Conservation (phyloP, 2,888 invertebrate genomes). For the Scaptomyza tumidula region DNA sequence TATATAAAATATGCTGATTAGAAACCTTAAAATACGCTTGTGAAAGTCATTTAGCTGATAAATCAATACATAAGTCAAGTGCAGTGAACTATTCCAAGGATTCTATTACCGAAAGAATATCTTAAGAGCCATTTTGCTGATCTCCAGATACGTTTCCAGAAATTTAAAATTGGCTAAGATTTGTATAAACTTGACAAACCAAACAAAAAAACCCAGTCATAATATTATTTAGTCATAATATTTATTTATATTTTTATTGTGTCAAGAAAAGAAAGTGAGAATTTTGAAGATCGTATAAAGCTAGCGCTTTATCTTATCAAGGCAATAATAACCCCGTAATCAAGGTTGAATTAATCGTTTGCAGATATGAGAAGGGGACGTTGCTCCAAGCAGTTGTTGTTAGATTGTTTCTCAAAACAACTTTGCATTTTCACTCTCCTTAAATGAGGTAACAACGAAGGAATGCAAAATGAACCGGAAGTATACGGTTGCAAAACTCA, state of each 20-base stretch:
- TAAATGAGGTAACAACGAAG: too few species aligned
- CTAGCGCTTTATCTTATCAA: slow-evolving; percentile 31
- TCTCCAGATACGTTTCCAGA: neutral
- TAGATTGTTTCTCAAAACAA: neutral
- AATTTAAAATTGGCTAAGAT: neutral
- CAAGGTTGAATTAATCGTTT: slow-evolving; percentile 17
- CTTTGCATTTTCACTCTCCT: too few species aligned
- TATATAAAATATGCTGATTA: slow-evolving; percentile 34
- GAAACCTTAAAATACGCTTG: slow-evolving; percentile 12
- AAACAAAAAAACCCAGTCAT: slow-evolving; percentile 4
- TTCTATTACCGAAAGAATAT: slow-evolving; percentile 4
- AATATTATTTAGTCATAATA: slow-evolving; percentile 15
- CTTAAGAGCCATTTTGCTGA: neutral
- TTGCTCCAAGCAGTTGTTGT: slow-evolving; percentile 15
- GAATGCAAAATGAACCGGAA: too few species aligned
- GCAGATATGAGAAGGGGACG: slow-evolving; percentile 22
- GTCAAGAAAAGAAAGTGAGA: neutral
- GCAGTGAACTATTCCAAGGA: slow-evolving; percentile 39
- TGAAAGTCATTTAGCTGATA: slow-evolving; percentile 54
- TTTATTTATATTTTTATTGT: neutral
- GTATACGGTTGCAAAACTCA: neutral
- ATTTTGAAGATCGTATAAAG: neutral
- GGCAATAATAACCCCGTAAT: neutral
- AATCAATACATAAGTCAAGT: slow-evolving; percentile 1
- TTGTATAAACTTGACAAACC: neutral